Evolutionary conservation across 2,888 invertebrate species (phyloP), one percentile per base, ranked within the genome.

Genomic region (Biston betularia): DNA sequence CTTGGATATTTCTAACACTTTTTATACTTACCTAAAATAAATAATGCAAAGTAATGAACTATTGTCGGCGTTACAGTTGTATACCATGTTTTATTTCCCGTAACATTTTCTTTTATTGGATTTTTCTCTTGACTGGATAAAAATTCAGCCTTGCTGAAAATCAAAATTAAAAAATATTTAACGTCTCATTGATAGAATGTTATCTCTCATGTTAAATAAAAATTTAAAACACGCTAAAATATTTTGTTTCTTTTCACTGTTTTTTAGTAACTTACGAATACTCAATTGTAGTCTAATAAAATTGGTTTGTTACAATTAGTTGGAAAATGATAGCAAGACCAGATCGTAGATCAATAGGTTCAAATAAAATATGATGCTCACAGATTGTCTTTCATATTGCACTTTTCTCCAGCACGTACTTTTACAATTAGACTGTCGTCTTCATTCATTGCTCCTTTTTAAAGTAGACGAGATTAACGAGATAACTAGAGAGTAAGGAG

Each of bases 371-470:
- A 40, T 6, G 33, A 40, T 50, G 55, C 84, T 85, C 76, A 89
- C 87, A 77, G 70, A 60, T 75, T 76, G 54, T 72, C 72, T 68
- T 70, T 78, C 80, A 84, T 84, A 55, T 73, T 75, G 71, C 65
- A 74, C 73, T 75, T 80, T 71, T 74, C 79, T 69, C 73, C 75
- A 63, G 66, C 75, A 70, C 72, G 72, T 78, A 75, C 74, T 72
- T 71, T 77, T 68, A 77, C 75, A 82, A 90, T 76, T 73, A 91
- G 83, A 79, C 76, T 80, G 72, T 86, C 84, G 78, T 85, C 82
- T 85, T 89, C 89, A 79, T 81, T 87, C 90, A 92, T 91, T 76
- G 75, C 63, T 65, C 72, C 76, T 75, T 78, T 79, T 57, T 72
- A 67, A 72, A 54, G 62, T 71, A 75, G 42, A 55, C 48, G 63